Evolutionary conservation across 1,140 invertebrate genomes (phyloP).

Genomic region (Helicoverpa armigera): DNA sequence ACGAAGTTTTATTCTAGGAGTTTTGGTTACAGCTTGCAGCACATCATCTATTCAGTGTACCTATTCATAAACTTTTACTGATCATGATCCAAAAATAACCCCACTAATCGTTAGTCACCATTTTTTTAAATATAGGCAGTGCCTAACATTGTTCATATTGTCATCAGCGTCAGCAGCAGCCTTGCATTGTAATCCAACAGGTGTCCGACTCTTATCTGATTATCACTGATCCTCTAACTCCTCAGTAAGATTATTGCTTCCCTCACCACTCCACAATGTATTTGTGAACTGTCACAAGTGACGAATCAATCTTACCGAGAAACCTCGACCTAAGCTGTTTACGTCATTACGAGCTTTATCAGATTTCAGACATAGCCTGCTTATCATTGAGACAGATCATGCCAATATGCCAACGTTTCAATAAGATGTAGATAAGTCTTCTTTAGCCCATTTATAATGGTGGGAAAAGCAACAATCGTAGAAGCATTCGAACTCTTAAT

Average conservation of each 20-base stretch:
- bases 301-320: not conserved
- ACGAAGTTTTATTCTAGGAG: too few species aligned
- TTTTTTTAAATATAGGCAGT: not conserved
- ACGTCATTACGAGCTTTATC: constrained; percentile 7
- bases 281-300: not conserved
- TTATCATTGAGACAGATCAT: not conserved
- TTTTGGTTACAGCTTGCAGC: too few species aligned
- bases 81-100: too few species aligned
- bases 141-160: not conserved
- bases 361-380: not conserved
- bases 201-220: not conserved
- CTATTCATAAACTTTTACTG: too few species aligned
- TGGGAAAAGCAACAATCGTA: too few species aligned
- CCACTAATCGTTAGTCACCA: too few species aligned
- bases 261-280: not conserved
- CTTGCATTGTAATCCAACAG: not conserved
- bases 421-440: not conserved
- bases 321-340: not conserved
- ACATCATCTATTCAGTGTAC: too few species aligned
- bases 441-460: too few species aligned
- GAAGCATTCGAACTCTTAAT: not conserved
- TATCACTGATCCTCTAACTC: constrained; percentile 6
- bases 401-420: not conserved
- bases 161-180: not conserved
- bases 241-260: not conserved